Evolutionary conservation across 2,113 vertebrate genomes (phyloP), one percentile per base, ranked within the genome.

Genomic region (Telmatochromis brichardi): DNA sequence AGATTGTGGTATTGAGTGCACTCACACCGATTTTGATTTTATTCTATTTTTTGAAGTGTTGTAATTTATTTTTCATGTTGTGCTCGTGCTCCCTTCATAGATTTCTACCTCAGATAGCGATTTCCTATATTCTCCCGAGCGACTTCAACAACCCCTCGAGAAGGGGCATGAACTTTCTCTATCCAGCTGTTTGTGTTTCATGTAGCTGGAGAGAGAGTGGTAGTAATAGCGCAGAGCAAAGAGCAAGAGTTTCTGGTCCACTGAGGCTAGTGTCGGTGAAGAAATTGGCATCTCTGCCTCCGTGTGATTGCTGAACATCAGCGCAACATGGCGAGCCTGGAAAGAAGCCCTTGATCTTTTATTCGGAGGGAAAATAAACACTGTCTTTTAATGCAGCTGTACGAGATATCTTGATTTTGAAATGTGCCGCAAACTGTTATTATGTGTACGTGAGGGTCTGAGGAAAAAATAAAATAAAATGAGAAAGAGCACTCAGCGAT

Each of bases 241-340:
- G 90, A 88, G 84, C 68, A 68, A 82, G 60, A 86, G 83, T 78
- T 91, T 90, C 73, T 88, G 87, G 80, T 92, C 90, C 80, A 81
- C 63, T 55, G 92, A 94, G 90, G 87, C 88, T 81, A 21, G 37
- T 85, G 86, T 89, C 80, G 60, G 88, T 45, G 28, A 76, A 93
- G 54, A 51, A 91, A 89, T 58, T 88, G 90, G 83, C 80, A 57
- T 91, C 57, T 79, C 58, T 81, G 82, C 57, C 37, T 87, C 58
- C 51, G 86, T 80, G 84, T 89, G 90, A 90, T 91, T 81, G 87
- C 88, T 57, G 83, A 93, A 92, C 89, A 91, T 92, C 82, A 87
- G 85, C 28, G 81, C 78, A 92, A 85, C 89, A 86, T 54, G 82
- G 53, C 5, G n/a, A 91, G 85, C 83, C 83, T 37, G 9, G 68